These are phyloP conservation scores for Porites rus DNA, from an alignment of 92 coral and sea anemone species.

Conservation along the genomic window DNA sequence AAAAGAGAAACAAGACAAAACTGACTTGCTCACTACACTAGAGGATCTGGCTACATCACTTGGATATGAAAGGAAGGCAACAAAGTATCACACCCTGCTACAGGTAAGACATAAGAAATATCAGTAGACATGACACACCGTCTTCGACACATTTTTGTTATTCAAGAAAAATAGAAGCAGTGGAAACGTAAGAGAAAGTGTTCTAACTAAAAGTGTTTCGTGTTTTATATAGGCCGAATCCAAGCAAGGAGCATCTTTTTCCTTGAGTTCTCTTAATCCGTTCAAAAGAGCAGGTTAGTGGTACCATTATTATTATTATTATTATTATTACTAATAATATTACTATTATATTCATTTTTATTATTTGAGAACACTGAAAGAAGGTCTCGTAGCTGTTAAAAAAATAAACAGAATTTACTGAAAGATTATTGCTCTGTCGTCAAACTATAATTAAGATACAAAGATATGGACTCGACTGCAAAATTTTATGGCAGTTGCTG, in stretches of 20 bases:
- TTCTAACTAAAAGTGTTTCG: too few species aligned
- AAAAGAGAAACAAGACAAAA: background rate
- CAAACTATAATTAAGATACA: too few species aligned
- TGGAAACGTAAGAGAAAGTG: too few species aligned
- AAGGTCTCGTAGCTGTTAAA: rapidly evolving
- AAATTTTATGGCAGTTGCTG: too few species aligned
- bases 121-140: too few species aligned
- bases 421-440: too few species aligned
- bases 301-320: background rate
- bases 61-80: background rate
- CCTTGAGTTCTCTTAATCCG: background rate
- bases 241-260: background rate
- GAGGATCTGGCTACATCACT: background rate
- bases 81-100: background rate
- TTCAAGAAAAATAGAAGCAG: too few species aligned
- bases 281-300: background rate
- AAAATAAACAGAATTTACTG: too few species aligned
- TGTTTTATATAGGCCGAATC: background rate
- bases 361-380: rapidly evolving
- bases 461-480: too few species aligned
- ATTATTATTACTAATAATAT: too few species aligned
- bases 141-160: too few species aligned
- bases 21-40: background rate
- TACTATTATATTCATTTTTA: too few species aligned
- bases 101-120: background rate